Base-by-base conservation (phyloP, 2,113 vertebrate species). In the Regulus satrapa region DNA sequence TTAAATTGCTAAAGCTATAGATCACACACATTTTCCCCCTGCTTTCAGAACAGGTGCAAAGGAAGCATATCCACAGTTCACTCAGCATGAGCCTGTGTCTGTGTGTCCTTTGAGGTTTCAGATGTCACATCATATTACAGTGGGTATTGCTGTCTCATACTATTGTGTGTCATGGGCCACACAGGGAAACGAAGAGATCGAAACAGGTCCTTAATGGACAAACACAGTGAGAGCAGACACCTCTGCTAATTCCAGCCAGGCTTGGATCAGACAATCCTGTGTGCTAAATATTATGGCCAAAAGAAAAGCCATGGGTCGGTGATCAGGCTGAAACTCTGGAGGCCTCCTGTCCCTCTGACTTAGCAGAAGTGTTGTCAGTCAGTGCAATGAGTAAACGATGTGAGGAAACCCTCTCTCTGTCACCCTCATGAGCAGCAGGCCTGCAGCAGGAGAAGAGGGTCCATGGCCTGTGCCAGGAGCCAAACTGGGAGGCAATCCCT, bases 21-120 rank as follows among this genome's bases (percentile, higher is more conserved):
- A 75, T 73, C 38, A 34, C 34, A 79, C 26, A 20, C 7, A 3
- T 12, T 85, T 69, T 51, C 8, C 3, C 28, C 51, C 67, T 41
- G 36, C 41, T 77, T 63, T 90, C 59, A 91, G 51, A 69, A 54
- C 58, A 89, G 90, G 69, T 89, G 82, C 61, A 8, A 32, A 82
- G 62, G 62, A 77, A 56, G 58, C 16, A 3, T 3, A 48, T 18
- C 43, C 82, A 21, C 43, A 45, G 52, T 6, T 43, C 48, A 82
- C 92, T 75, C 86, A 66, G 61, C 20, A 36, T 13, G 56, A 96
- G 41, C 32, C 63, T 11, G 14, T 36, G 55, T 56, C 72, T 31
- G 14, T 34, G 43, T 51, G 79, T 96, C 96, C 90, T 96, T 21
- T 85, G 96, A 97, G 95, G 92, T 46, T 92, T 91, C 88, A 79